Percentiles rank a stretch among this genome's conserved stretches.
phyloP scores from a whole-genome alignment of 2,113 vertebrate species.

The Rhinolophus ferrumequinum region DNA sequence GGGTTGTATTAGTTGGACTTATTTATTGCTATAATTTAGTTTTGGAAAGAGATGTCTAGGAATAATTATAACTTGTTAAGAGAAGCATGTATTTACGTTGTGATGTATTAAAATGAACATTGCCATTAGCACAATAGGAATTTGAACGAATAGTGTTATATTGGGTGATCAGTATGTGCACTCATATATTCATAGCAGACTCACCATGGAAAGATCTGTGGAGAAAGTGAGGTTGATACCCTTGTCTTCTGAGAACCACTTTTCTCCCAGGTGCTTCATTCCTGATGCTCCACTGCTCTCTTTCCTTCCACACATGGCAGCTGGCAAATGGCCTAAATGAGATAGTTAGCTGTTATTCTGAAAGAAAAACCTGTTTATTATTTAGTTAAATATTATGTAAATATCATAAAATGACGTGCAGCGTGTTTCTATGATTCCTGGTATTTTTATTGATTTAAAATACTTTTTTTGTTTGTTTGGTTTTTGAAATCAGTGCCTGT shows the following conservation, averaged over 20 bases:
- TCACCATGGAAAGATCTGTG: not conserved
- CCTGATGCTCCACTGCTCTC: not conserved
- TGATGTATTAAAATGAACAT: not conserved
- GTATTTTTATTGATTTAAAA: not conserved
- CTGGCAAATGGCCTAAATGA: not conserved
- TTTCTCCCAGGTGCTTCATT: not conserved
- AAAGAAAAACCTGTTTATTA: not conserved
- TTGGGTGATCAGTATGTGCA: not conserved
- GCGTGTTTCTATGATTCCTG: not conserved
- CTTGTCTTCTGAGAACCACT: not conserved
- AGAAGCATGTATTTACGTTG: not conserved
- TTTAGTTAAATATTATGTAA: not conserved
- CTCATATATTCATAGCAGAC: not conserved
- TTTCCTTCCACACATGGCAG: not conserved
- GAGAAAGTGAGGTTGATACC: not conserved
- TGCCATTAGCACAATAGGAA: not conserved
- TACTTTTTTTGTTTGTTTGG: not conserved
- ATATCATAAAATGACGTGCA: not conserved
- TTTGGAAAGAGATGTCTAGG: not conserved
- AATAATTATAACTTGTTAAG: conserved; percentile 17
- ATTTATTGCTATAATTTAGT: conserved; percentile 29
- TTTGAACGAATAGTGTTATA: not conserved
- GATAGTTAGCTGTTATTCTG: not conserved
- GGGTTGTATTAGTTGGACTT: not conserved
- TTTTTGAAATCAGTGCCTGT: not conserved